Evolutionary conservation across 1,140 invertebrate species (phyloP).

Genomic region (Drosophila arizonae): DNA sequence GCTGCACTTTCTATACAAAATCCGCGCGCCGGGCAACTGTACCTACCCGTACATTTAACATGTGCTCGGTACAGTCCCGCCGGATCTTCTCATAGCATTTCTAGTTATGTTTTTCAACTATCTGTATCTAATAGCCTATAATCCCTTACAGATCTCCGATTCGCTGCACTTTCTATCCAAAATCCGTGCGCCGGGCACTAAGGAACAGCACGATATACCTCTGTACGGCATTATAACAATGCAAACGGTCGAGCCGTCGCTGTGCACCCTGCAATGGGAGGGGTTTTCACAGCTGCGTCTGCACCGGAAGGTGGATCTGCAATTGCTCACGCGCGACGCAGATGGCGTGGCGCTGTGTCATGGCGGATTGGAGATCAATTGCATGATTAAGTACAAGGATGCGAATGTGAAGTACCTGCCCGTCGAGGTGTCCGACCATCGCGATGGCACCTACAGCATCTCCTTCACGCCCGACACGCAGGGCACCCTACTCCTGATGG

Average conservation of each 20-base stretch:
- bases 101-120: too few relatives aligned
- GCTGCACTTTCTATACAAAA: constrained; percentile 84
- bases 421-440: constrained; percentile 84
- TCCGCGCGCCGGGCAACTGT: constrained; percentile 74
- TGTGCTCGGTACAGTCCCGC: too few relatives aligned
- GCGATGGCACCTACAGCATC: constrained; percentile 86
- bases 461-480: constrained; percentile 85
- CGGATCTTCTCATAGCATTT: too few relatives aligned
- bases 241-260: constrained; percentile 84
- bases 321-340: constrained; percentile 84
- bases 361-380: constrained; percentile 83
- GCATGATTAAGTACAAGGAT: constrained; percentile 83
- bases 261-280: constrained; percentile 84
- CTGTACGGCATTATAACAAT: constrained; percentile 85
- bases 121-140: too few relatives aligned
- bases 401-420: constrained; percentile 72
- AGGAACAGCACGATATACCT: constrained; percentile 81
- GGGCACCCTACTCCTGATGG: constrained; percentile 85
- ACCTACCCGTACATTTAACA: too few relatives aligned
- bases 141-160: constrained; percentile 76
- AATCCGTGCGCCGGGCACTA: constrained; percentile 81
- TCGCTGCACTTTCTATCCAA: constrained; percentile 84
- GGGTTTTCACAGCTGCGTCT: constrained; percentile 82
- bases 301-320: constrained; percentile 83
- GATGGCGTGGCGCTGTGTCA: constrained; percentile 84